Evolutionary conservation across 2,888 invertebrate species (phyloP).

Genomic region (Cheilosia impressa): DNA sequence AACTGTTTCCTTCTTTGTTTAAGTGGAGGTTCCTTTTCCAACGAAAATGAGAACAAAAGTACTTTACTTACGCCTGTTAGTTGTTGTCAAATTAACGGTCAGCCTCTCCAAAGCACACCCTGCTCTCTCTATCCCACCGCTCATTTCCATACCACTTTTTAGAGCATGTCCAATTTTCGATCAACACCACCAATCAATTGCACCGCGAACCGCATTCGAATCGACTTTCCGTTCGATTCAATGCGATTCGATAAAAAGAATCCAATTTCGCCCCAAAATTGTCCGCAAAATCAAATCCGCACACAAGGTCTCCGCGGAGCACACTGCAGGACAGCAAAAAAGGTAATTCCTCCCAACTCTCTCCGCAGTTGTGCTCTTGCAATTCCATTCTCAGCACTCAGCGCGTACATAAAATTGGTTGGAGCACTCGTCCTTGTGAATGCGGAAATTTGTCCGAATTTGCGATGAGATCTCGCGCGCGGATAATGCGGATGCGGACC

Average conservation of each 20-base stretch:
- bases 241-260: slow-evolving; percentile 24
- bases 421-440: slow-evolving; percentile 16
- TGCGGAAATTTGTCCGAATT: slow-evolving; percentile 33
- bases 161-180: too few species aligned
- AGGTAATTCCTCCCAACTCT: not conserved
- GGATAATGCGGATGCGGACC: slow-evolving; percentile 36
- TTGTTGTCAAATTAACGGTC: too few species aligned
- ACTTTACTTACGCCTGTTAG: too few species aligned
- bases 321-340: too few species aligned
- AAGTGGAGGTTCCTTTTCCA: too few species aligned
- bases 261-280: slow-evolving; percentile 23
- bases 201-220: slow-evolving; percentile 7
- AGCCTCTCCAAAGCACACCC: too few species aligned
- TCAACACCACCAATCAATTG: slow-evolving; percentile 11
- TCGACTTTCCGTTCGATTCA: slow-evolving; percentile 1
- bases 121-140: too few species aligned
- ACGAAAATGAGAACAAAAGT: too few species aligned
- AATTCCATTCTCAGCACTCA: not conserved
- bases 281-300: slow-evolving; percentile 22
- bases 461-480: slow-evolving; percentile 41
- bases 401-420: not conserved
- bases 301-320: not conserved
- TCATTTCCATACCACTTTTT: too few species aligned
- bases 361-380: slow-evolving; percentile 11
- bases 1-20: too few species aligned